Evolutionary conservation across 2,797 vertebrate genomes (phyloP), one percentile per base, ranked within the genome.

Genomic region (Epinephelus malabaricus): DNA sequence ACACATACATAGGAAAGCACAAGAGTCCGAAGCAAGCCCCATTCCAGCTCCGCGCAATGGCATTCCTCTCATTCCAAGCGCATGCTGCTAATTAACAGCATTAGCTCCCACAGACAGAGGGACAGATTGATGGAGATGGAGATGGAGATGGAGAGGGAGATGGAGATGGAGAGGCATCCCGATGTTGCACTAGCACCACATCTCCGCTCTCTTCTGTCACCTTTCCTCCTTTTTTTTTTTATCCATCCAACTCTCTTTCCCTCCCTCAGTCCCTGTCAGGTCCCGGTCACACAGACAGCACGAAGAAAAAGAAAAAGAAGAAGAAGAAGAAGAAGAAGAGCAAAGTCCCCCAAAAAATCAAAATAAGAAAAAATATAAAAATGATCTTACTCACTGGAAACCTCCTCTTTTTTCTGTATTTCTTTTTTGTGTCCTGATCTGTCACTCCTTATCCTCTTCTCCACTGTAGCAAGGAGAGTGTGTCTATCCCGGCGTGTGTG

Each of bases 31-130:
- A 76, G 70, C 84, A 81, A 84, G 81, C 69, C 76, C 81, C 79
- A 49, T 75, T 93, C 62, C 72, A 71, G 83, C 85, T 88, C 77
- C 5, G 55, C 17, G 78, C 83, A 79, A 56, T 58, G 81, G 77
- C 94, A 95, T 94, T 94, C 93, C 88, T 87, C 73, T 86, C 90
- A 94, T 93, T 93, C 92, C 94, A 92, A 81, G 88, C 79, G 85
- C 89, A 92, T 68, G 66, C 83, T 82, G 85, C 88, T 90, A 82
- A 92, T 93, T 87, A 92, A 88, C 85, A 63, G 86, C 89, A 84
- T 89, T 81, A 87, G 78, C 87, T 86, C 85, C 84, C 72, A 73
- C 64, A 77, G 86, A 86, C 81, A 78, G 66, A 83, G 78, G 67
- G 71, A 40, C 64, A 65, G 69, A 89, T 60, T 87, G 91, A 93